These are phyloP conservation scores for Cybosia mesomella DNA, from an alignment of 2,888 invertebrate species.

Conservation along the genomic window DNA sequence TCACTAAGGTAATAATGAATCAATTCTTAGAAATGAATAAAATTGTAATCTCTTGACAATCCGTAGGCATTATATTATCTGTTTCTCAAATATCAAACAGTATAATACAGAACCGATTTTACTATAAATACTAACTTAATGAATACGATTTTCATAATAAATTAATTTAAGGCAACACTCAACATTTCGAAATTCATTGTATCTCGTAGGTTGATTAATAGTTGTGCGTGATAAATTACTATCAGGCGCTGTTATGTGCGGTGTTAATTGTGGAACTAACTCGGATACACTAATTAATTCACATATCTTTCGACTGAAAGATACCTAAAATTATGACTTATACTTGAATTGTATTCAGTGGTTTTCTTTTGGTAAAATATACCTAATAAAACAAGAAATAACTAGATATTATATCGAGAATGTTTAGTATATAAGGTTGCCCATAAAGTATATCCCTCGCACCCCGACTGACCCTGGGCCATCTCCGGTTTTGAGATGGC, in stretches of 20 bases:
- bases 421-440: no score
- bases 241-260: constrained; percentile 46
- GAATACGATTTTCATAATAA: constrained; percentile 15
- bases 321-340: constrained; percentile 47
- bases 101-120: not conserved
- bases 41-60: not conserved
- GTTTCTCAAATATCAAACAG: not conserved
- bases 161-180: constrained; percentile 26
- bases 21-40: not conserved
- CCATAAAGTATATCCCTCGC: no score
- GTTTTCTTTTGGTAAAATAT: not conserved
- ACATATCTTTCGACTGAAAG: constrained; percentile 29
- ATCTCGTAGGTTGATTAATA: constrained; percentile 39
- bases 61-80: not conserved
- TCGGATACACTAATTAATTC: constrained; percentile 23
- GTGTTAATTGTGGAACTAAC: constrained; percentile 46
- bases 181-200: constrained; percentile 34
- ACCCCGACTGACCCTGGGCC: no score
- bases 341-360: constrained; percentile 1
- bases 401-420: not conserved
- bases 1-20: not conserved
- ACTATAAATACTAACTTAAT: constrained; percentile 1
- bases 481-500: no score
- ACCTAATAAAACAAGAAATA: not conserved
- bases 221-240: constrained; percentile 48